A percentile compares a stretch with the other conserved stretches of the same genome.
Conservation (phyloP, 53 echinoderm and acorn worm genomes). For the Astropecten irregularis region DNA sequence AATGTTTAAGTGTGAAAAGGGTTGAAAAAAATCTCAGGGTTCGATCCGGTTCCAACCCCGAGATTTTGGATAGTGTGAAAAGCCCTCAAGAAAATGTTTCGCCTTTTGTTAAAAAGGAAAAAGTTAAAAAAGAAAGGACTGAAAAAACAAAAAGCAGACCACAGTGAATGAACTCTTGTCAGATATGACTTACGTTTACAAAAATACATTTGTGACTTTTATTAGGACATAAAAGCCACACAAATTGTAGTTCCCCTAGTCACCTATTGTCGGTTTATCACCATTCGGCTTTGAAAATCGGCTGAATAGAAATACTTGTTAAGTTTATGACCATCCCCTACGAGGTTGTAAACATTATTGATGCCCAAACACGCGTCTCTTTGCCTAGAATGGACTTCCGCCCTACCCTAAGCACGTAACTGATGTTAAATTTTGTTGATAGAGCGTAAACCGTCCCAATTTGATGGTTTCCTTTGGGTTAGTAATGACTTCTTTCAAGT, state of each 20-base stretch:
- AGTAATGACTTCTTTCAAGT: background rate
- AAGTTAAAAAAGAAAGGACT: no score
- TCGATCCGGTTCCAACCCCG: no score
- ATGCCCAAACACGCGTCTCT: background rate
- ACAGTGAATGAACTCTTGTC: no score
- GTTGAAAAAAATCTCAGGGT: no score
- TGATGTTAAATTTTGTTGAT: slow-evolving; percentile 1
- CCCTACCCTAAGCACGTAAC: background rate
- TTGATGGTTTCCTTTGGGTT: slow-evolving; percentile 9
- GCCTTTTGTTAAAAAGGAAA: no score
- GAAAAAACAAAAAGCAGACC: no score
- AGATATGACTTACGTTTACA: no score
- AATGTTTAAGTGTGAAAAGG: no score
- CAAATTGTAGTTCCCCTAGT: background rate
- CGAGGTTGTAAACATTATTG: background rate
- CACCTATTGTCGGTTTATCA: background rate
- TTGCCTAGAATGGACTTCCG: slow-evolving; percentile 14
- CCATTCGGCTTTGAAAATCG: background rate
- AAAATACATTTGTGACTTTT: background rate
- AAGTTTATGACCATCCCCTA: slow-evolving; percentile 4
- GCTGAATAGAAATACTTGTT: slow-evolving; percentile 17
- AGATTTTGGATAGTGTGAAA: no score
- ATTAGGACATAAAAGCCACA: background rate
- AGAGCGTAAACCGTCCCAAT: background rate
- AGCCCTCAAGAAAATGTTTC: no score